Conservation (phyloP, 1,140 invertebrate species). For the Sycobia sp. region DNA sequence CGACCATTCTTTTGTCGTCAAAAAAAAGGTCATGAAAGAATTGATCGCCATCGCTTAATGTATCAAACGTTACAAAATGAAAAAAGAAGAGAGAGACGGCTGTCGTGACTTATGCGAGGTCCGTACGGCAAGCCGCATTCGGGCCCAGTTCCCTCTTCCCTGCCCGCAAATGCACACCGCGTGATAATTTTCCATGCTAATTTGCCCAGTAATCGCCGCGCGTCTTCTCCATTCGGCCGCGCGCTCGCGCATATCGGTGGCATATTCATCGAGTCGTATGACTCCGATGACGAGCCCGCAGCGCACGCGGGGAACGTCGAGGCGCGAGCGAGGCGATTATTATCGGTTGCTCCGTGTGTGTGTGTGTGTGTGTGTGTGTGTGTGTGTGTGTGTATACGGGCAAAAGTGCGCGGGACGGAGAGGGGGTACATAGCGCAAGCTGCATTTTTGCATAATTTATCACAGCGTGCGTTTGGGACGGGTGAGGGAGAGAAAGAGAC, state of each 20-base stretch:
- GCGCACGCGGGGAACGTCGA: not conserved
- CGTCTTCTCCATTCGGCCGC: not conserved
- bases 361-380: too few relatives aligned
- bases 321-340: slow-evolving; percentile 14
- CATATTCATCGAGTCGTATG: slow-evolving; percentile 18
- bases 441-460: slow-evolving; percentile 22
- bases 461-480: too few relatives aligned
- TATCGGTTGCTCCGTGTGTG: slow-evolving; percentile 17
- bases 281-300: slow-evolving; percentile 21
- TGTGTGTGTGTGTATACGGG: too few relatives aligned
- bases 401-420: slow-evolving; percentile 21
- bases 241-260: not conserved
- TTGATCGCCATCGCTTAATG: too few relatives aligned
- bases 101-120: too few relatives aligned
- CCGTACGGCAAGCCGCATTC: not conserved
- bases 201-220: slow-evolving; percentile 21
- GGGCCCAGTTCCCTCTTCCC: not conserved
- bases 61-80: too few relatives aligned
- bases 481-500: too few relatives aligned
- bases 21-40: slow-evolving; percentile 12
- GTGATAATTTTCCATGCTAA: slow-evolving; percentile 24
- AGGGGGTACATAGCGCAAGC: not conserved
- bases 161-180: not conserved
- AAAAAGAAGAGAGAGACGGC: too few relatives aligned
- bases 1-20: slow-evolving; percentile 30